A percentile compares a stretch with the other conserved stretches of the same genome.
These are phyloP conservation scores for Leptinotarsa texana DNA, from an alignment of 1,140 invertebrate species.

Conservation along the genomic window DNA sequence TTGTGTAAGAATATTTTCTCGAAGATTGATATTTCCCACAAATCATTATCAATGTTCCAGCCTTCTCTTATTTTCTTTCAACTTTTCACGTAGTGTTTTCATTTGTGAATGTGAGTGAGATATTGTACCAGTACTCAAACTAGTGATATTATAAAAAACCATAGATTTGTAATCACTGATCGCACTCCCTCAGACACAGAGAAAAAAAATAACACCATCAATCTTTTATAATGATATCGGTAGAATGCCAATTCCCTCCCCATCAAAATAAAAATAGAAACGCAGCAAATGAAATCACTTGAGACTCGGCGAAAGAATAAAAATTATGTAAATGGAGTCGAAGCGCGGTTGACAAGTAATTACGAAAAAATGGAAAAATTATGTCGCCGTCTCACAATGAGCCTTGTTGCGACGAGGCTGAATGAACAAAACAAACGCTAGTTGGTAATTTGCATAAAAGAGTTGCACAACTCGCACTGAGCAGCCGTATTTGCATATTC, in stretches of 20 bases:
- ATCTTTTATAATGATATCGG: not conserved
- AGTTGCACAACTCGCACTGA: constrained; percentile 28
- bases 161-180: too few species aligned
- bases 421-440: constrained; percentile 46
- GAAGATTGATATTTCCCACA: too few species aligned
- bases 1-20: too few species aligned
- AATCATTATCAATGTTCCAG: too few species aligned
- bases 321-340: constrained; percentile 21
- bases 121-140: too few species aligned
- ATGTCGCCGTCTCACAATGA: constrained; percentile 27
- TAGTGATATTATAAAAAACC: too few species aligned
- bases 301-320: constrained; percentile 15
- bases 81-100: too few species aligned
- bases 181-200: too few species aligned
- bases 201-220: too few species aligned
- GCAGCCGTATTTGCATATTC: constrained; percentile 45
- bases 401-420: constrained; percentile 36
- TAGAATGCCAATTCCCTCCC: not conserved
- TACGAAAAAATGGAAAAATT: constrained; percentile 22
- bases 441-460: constrained; percentile 45
- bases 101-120: too few species aligned
- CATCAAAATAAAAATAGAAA: not conserved
- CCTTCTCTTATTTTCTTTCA: too few species aligned
- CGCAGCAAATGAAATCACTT: constrained; percentile 9
- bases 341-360: constrained; percentile 26